Evolutionary conservation across 30 jellyfish, hydroid and myxozoan genomes (phyloP), one percentile per base, ranked within the genome.

Genomic region (Pseudorhiza aurosa): DNA sequence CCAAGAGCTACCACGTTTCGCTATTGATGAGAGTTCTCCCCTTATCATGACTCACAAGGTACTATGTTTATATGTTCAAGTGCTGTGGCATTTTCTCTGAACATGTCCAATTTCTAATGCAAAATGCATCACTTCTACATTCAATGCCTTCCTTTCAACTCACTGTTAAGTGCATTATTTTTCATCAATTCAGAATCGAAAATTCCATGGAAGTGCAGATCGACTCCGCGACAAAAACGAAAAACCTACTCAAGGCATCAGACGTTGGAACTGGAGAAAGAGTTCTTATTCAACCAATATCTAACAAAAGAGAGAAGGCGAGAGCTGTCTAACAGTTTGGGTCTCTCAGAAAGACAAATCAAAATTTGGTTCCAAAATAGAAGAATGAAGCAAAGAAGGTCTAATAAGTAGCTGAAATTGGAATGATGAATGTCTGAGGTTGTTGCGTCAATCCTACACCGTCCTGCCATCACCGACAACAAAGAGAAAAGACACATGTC

Each of bases 311-410:
- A 88, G 56, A 75, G 97, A 56, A 78, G 97, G 40, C 78, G 95
- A 28, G 97, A 88, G 65, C 83, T 88, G 17, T 88, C 97, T 8
- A 45, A 18, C 39, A 72, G 58, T 37, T 87, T 88, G 55, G 95
- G 87, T 49, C 64, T 88, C 75, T 81, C 95, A 35, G 97, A 88
- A 73, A 72, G 97, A 68, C 97, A 88, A 71, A 88, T 88, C 15
- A 88, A 88, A 51, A 87, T 87, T 36, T 87, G 97, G 97, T 87
- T 74, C 50, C 97, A 87, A 71, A 87, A 87, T 68, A 89, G 97
- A 44, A 72, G 97, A 68, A 87, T 87, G 97, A 87, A 87, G 65
- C 91, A 80, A 51, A 74, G 91, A 28, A 47, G 91, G 67, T 42
- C 91, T 15, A 80, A 46, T 60, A 80, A 80, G 26, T 80, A 65